Evolutionary conservation across 2,113 vertebrate genomes (phyloP).

Genomic region (Bubo bubo): DNA sequence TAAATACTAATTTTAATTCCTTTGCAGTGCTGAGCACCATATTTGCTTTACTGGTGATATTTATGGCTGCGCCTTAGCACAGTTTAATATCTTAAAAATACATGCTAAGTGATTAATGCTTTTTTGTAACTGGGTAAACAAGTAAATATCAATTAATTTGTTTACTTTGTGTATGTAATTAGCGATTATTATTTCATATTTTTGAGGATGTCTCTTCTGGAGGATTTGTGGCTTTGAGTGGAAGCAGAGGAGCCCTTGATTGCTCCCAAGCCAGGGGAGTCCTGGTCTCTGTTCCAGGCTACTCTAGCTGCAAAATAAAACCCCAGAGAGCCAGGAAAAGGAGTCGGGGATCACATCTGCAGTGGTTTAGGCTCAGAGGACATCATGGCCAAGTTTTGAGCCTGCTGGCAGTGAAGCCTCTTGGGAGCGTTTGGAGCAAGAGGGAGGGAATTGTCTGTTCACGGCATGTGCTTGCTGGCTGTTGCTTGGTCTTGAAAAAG

Average conservation of each 20-base stretch:
- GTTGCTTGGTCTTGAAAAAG: conserved; percentile 5
- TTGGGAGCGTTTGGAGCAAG: neutral
- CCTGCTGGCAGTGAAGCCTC: neutral
- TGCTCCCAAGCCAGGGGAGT: neutral
- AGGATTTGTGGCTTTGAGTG: neutral
- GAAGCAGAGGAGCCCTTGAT: neutral
- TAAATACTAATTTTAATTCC: conserved; percentile 73
- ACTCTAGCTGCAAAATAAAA: neutral
- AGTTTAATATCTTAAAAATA: conserved; percentile 49
- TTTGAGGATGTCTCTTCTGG: neutral
- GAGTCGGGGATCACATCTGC: neutral
- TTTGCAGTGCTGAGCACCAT: conserved; percentile 60
- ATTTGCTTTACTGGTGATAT: conserved; percentile 70
- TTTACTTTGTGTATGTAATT: conserved; percentile 48
- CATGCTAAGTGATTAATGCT: conserved; percentile 60
- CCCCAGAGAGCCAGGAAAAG: neutral
- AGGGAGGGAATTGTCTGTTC: neutral
- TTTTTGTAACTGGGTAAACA: conserved; percentile 46
- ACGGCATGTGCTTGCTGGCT: neutral
- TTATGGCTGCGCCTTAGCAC: conserved; percentile 48
- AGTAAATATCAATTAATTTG: conserved; percentile 64
- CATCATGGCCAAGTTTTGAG: neutral
- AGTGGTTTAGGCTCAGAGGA: neutral
- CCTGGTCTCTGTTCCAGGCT: neutral
- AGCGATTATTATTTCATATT: neutral